A percentile compares a stretch with the other conserved stretches of the same genome.
Evolutionary conservation across 2,797 vertebrate genomes (phyloP).

Genomic region (Anguilla pacifica): DNA sequence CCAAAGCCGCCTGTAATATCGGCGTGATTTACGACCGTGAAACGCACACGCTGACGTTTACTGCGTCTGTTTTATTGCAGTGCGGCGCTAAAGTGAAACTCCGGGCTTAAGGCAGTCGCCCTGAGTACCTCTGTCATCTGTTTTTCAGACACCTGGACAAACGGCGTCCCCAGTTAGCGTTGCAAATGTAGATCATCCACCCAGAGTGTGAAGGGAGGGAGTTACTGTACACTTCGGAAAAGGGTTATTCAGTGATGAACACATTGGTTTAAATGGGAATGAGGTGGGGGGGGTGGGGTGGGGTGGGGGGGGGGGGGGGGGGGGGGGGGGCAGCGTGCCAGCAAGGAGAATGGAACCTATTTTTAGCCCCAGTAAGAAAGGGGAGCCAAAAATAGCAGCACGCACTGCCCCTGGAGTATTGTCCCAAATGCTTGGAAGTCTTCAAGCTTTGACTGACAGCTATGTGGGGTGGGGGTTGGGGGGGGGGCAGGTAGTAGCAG

Average conservation of each 20-base stretch:
- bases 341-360: constrained; percentile 15
- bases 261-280: background rate
- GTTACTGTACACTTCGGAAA: background rate
- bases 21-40: background rate
- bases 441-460: background rate
- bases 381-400: constrained; percentile 59
- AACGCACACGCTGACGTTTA: background rate
- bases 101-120: background rate
- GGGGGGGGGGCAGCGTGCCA: background rate
- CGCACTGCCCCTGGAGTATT: background rate
- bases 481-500: background rate
- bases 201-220: background rate
- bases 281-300: background rate
- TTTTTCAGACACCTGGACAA: background rate
- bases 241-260: background rate
- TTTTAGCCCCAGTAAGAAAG: constrained; percentile 10
- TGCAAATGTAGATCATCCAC: background rate
- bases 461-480: background rate
- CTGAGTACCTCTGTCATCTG: no score
- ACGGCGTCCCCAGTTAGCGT: background rate
- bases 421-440: constrained; percentile 15
- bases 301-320: background rate
- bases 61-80: background rate
- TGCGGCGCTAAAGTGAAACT: background rate
- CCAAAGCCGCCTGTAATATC: background rate